Conservation (phyloP, 2,888 invertebrate species). For the Nephrotoma guestfalica region DNA sequence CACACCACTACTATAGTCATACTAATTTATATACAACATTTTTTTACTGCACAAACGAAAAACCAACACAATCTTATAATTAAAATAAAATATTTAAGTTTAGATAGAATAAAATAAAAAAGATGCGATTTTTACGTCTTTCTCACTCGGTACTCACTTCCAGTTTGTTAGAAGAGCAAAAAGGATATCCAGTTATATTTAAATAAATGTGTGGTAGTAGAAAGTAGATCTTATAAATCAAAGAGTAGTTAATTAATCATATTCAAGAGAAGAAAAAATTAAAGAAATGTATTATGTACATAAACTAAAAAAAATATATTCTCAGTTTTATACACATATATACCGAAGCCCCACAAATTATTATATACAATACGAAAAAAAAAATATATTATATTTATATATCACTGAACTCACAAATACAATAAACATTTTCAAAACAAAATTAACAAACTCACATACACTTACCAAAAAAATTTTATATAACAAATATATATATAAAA, state of each 20-base stretch:
- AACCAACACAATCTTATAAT: constrained; percentile 1
- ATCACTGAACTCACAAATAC: constrained; percentile 1
- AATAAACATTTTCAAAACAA: background rate
- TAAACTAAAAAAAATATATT: background rate
- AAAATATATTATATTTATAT: background rate
- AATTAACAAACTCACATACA: background rate
- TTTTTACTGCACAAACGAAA: constrained; percentile 2
- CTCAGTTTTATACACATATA: background rate
- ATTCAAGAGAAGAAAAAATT: background rate
- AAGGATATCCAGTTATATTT: constrained; percentile 1
- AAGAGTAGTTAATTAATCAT: constrained; percentile 4
- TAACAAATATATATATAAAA: background rate
- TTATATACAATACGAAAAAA: background rate
- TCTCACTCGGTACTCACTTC: background rate
- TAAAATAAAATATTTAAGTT: background rate
- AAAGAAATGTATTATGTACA: background rate
- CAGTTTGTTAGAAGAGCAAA: background rate
- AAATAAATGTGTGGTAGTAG: background rate
- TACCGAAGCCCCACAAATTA: background rate
- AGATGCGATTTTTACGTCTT: constrained; percentile 1
- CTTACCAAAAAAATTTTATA: background rate
- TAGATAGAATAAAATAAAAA: background rate
- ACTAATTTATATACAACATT: background rate
- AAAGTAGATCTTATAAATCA: constrained; percentile 2
- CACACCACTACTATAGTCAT: background rate